Conservation (phyloP, 1,140 invertebrate species). For the Leucophenga varia region DNA sequence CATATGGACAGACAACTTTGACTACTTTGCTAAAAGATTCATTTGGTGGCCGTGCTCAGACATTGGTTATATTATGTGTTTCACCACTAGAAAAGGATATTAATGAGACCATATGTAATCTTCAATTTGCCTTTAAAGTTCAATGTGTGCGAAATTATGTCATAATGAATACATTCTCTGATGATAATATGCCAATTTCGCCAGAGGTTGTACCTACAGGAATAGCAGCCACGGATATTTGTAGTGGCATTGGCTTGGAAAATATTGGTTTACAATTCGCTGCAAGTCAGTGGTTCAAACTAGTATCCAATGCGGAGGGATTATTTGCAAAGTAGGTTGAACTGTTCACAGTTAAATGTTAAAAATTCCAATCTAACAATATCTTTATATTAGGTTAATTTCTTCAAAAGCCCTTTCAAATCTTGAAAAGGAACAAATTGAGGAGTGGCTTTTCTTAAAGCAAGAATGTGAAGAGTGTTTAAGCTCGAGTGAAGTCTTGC, state of each 20-base stretch:
- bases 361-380: background rate
- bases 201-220: constrained; percentile 36
- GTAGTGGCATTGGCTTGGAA: constrained; percentile 35
- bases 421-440: constrained; percentile 69
- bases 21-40: constrained; percentile 69
- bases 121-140: constrained; percentile 64
- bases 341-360: background rate
- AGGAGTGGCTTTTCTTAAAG: constrained; percentile 80
- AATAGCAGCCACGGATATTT: constrained; percentile 1
- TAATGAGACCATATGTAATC: constrained; percentile 64
- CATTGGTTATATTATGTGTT: constrained; percentile 66
- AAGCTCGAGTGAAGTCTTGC: constrained; percentile 61
- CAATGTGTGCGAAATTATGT: constrained; percentile 67
- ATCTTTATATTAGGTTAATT: constrained; percentile 41
- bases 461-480: constrained; percentile 83
- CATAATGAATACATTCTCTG: constrained; percentile 68
- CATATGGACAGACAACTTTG: constrained; percentile 66
- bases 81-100: constrained; percentile 65
- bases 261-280: constrained; percentile 77
- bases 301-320: constrained; percentile 81
- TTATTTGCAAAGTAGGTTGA: constrained; percentile 67
- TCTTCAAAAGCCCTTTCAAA: constrained; percentile 65
- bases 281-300: constrained; percentile 76
- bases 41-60: constrained; percentile 69
- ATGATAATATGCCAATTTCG: constrained; percentile 63